Evolutionary conservation across 1,140 invertebrate species (phyloP).

Genomic region (Brachionus paranguensis): DNA sequence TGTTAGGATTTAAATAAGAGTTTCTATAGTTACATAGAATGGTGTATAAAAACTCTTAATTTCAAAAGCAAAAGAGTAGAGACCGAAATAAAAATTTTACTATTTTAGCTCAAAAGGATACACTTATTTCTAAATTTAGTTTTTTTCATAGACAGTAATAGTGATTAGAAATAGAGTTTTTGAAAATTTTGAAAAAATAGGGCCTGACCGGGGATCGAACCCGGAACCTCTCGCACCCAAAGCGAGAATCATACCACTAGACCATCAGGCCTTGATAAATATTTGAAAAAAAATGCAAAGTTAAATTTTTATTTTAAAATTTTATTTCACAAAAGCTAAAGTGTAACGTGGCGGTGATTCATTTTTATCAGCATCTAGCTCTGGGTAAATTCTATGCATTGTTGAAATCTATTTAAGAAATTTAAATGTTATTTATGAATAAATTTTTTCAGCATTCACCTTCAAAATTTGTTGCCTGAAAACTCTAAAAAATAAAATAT

Average conservation of each 20-base stretch:
- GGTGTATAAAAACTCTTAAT: background rate
- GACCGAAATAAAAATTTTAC: background rate
- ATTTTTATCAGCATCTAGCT: background rate
- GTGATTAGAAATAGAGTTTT: background rate
- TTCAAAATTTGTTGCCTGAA: background rate
- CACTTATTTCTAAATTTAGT: background rate
- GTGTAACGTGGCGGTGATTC: background rate
- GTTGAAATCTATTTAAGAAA: background rate
- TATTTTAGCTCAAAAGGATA: background rate
- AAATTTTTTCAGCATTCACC: background rate
- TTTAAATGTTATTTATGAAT: background rate
- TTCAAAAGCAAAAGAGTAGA: background rate
- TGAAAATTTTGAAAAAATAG: background rate
- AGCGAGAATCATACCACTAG: constrained; percentile 34
- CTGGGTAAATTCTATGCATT: background rate
- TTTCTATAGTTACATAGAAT: constrained; percentile 11
- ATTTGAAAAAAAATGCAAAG: background rate
- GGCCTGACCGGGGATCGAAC: constrained; percentile 30
- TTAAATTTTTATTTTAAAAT: background rate
- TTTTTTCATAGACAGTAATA: background rate
- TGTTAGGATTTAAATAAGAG: background rate
- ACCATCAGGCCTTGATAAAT: background rate
- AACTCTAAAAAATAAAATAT: background rate
- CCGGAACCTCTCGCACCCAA: constrained; percentile 30
- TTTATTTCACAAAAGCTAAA: background rate